These are phyloP conservation scores for Tetraodon nigroviridis DNA, from an alignment of 2,113 vertebrate genomes.

Conservation along the genomic window DNA sequence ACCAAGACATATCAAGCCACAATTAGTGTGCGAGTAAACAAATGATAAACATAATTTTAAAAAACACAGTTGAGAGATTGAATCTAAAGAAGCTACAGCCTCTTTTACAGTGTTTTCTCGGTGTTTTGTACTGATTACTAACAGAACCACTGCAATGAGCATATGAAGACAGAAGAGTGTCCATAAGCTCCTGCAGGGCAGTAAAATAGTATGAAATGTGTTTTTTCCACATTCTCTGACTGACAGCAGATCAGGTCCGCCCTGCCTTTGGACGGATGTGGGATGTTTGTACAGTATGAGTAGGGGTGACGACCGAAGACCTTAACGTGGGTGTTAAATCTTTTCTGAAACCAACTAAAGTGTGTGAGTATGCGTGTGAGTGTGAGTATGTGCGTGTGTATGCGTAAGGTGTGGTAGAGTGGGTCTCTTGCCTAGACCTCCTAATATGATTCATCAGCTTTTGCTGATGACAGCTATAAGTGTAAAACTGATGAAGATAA, in stretches of 20 bases:
- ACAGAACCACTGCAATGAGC: too few species aligned
- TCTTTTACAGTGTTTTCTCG: not conserved
- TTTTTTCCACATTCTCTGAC: conserved; percentile 50
- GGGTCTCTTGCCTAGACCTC: conserved; percentile 18
- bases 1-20: conserved; percentile 24
- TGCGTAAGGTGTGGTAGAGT: not conserved
- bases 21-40: conserved; percentile 15
- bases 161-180: conserved; percentile 1
- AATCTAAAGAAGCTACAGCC: not conserved
- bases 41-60: not conserved
- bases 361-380: not conserved
- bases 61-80: not conserved
- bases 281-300: conserved; percentile 51
- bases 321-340: conserved; percentile 32
- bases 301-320: conserved; percentile 25
- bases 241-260: conserved; percentile 41
- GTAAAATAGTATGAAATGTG: conserved; percentile 26
- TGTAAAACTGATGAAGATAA: conserved; percentile 18
- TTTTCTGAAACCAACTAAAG: conserved; percentile 30
- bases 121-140: not conserved
- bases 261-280: conserved; percentile 45
- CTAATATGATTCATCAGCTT: conserved; percentile 11
- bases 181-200: conserved; percentile 20
- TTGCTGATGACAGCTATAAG: conserved; percentile 28
- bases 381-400: not conserved